Evolutionary conservation across 2,888 invertebrate genomes (phyloP), one percentile per base, ranked within the genome.

Genomic region (Alcis repandata): DNA sequence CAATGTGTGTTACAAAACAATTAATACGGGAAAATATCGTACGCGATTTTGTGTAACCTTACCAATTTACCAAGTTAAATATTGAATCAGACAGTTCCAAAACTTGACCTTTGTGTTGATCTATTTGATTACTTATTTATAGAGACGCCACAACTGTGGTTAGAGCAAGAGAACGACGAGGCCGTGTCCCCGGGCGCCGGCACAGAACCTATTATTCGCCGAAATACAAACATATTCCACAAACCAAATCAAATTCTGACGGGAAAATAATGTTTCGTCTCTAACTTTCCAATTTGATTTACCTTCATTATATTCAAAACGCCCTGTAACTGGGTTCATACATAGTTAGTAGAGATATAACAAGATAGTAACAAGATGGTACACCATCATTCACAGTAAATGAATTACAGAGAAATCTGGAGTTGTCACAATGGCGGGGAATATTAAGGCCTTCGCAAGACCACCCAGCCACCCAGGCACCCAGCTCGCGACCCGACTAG

Each of bases 41-140:
- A 17, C 11, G 27, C n/a, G 45, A 41, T 48, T 63, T 40, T 46
- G 45, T 51, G 22, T 53, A 48, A 27, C 32, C 27, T 20, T 38
- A 56, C 11, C 49, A 52, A 40, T 58, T 38, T 53, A n/a, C 33
- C 9, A 40, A 60, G 52, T 57, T 60, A 52, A 45, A 48, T 40
- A 36, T 36, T 53, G 63, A 54, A 36, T 38, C 27, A 32, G 46
- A 58, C n/a, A 36, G 32, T 73, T 69, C 59, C 58, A 61, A 76
- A 83, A 81, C 78, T 83, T 79, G 73, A 77, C 73, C 78, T 77
- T 79, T 77, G 77, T 78, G 70, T 74, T 67, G 80, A 75, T 76
- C 67, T 60, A 61, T 63, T 61, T 45, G 33, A 58, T 61, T 45
- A 56, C 56, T 45, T 62, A 62, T 73, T 74, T 78, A 78, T 78